These are phyloP conservation scores for Hippocampus kuda DNA, from an alignment of 2,797 vertebrate species.

Conservation along the genomic window DNA sequence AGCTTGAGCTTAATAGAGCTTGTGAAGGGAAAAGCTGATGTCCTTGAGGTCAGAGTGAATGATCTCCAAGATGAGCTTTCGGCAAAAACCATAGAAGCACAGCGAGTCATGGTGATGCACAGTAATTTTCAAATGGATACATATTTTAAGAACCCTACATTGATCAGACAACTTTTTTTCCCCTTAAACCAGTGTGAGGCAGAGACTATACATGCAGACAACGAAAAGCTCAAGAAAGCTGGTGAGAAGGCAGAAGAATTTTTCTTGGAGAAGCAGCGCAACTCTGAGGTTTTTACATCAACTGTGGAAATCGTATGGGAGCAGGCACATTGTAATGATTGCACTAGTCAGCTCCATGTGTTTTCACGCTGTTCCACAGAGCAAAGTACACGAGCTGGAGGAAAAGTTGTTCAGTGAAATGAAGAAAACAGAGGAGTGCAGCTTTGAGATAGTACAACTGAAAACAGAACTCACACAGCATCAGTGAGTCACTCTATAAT, in stretches of 20 bases:
- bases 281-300: slow-evolving; percentile 60
- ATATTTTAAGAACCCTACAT: neutral
- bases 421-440: slow-evolving; percentile 64
- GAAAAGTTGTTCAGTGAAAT: slow-evolving; percentile 58
- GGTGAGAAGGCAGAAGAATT: slow-evolving; percentile 59
- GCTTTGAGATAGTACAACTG: slow-evolving; percentile 59
- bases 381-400: slow-evolving; percentile 64
- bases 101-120: slow-evolving; percentile 50
- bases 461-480: slow-evolving; percentile 43
- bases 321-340: neutral
- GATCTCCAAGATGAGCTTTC: slow-evolving; percentile 54
- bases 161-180: neutral
- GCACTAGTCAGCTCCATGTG: neutral
- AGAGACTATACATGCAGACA: slow-evolving; percentile 51
- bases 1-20: slow-evolving; percentile 44
- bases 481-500: slow-evolving; percentile 42
- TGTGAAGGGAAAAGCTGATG: slow-evolving; percentile 41
- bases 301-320: slow-evolving; percentile 2
- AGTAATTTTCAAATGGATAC: neutral
- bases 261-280: slow-evolving; percentile 45
- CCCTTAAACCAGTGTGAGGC: slow-evolving; percentile 52
- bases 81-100: slow-evolving; percentile 47
- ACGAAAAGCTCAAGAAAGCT: slow-evolving; percentile 56
- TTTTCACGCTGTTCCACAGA: slow-evolving; percentile 48
- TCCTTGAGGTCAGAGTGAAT: slow-evolving; percentile 33